phyloP scores from a whole-genome alignment of 2,797 vertebrate species.

The Galago senegalensis region DNA sequence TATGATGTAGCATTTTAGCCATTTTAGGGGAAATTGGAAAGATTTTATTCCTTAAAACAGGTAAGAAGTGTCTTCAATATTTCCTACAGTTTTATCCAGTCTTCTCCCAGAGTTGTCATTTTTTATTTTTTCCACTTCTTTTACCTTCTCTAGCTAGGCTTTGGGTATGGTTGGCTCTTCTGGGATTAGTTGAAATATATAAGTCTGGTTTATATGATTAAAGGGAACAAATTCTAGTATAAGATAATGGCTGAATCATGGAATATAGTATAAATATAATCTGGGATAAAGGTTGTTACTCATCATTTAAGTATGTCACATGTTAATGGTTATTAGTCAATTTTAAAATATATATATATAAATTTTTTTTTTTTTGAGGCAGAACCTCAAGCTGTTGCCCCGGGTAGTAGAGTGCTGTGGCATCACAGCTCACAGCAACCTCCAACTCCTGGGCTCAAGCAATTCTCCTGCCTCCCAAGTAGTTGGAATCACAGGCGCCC shows the following conservation, averaged over 20 bases:
- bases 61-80: slow-evolving; percentile 48
- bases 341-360: no score
- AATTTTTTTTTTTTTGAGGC: no score
- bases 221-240: slow-evolving; percentile 23
- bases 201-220: slow-evolving; percentile 40
- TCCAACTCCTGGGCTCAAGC: no score
- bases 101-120: background rate
- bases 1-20: slow-evolving; percentile 2
- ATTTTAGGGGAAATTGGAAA: slow-evolving; percentile 43
- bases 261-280: slow-evolving; percentile 37
- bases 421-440: no score
- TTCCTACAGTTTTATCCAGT: background rate
- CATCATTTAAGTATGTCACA: slow-evolving; percentile 3
- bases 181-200: background rate
- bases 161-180: slow-evolving; percentile 32
- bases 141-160: slow-evolving; percentile 14
- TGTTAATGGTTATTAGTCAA: background rate
- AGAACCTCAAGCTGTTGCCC: no score
- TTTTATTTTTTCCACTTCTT: background rate
- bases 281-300: slow-evolving; percentile 9
- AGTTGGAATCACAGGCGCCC: no score
- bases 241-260: slow-evolving; percentile 45
- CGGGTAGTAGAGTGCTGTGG: no score
- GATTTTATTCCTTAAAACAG: slow-evolving; percentile 31
- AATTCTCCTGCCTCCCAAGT: no score